Evolutionary conservation across 2,888 invertebrate genomes (phyloP), one percentile per base, ranked within the genome.

Genomic region (Drosophila multiciliata): DNA sequence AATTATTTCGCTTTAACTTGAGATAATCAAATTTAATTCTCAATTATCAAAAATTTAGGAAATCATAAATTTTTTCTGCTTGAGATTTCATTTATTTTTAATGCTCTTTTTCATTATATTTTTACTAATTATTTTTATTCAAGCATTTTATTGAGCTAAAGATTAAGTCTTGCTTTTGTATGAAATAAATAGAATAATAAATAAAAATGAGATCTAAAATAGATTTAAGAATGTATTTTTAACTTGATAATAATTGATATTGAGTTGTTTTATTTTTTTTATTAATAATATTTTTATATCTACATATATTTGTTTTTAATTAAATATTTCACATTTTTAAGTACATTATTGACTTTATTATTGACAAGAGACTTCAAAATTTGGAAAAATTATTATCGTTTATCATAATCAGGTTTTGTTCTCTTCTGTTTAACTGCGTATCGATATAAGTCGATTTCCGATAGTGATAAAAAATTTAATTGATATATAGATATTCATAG

Each of bases 361-460:
- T 12, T 20, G 42, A 42, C 8, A 0, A 40, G 5, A 7, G 12
- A 45, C 12, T 20, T 20, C 0, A 1, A 12, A 12, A 20, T 1
- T 45, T 12, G 7, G 12, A 20, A 3, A 20, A 7, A 1, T 7
- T 20, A 1, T 12, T 45, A 20, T 45, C 12, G 3, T 12, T 42
- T 1, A 3, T 6, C n/a, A 12, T 1, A 1, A 1, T 45, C 12
- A 1, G 2, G 1, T 1, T 7, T 12, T 1, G 7, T 20, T 7
- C 3, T 45, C 26, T 26, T 26, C 4, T 26, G 4, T 4, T 26
- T 5, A 26, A 5, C 26, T 5, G 26, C 26, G 26, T 4, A 20
- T 20, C 3, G 15, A 15, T 45, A 20, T 7, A 20, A 20, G 3
- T 7, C 45, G 7, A 20, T 45, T 20, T 7, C 1, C 45, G 7